Conservation (phyloP, 2,797 vertebrate species). For the Amphiprion clarkii region DNA sequence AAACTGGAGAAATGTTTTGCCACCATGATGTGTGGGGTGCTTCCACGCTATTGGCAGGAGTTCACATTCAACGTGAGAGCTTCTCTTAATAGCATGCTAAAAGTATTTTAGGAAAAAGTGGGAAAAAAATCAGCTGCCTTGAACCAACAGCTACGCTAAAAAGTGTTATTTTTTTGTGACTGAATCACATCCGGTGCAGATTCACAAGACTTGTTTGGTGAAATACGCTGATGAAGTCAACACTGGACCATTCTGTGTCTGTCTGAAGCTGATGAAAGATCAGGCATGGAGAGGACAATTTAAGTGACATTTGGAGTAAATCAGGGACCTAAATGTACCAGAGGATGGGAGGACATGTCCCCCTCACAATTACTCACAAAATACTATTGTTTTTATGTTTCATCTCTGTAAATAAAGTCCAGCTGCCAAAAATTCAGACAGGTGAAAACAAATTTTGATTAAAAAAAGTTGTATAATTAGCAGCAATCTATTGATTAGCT, state of each 20-base stretch:
- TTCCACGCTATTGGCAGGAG: constrained; percentile 59
- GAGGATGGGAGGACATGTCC: neutral
- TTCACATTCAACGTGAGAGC: constrained; percentile 54
- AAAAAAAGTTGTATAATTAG: neutral
- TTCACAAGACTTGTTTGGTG: neutral
- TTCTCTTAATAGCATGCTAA: constrained; percentile 18
- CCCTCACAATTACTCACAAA: neutral
- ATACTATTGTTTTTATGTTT: neutral
- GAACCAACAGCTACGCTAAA: constrained; percentile 17
- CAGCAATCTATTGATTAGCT: too few relatives aligned
- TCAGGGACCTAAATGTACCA: neutral
- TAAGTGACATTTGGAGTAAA: constrained; percentile 4
- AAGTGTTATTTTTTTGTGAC: neutral
- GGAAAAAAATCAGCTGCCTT: neutral
- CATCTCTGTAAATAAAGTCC: neutral
- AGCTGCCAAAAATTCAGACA: constrained; percentile 3
- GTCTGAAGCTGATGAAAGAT: constrained; percentile 3
- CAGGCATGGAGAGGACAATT: constrained; percentile 14
- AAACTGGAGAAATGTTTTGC: constrained; percentile 81
- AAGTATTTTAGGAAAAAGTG: neutral
- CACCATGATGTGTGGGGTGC: constrained; percentile 66
- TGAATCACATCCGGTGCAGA: neutral
- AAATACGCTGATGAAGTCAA: neutral
- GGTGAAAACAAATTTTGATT: neutral
- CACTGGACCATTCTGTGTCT: neutral